Conservation (phyloP, 2,113 vertebrate genomes). For the Bucco capensis region DNA sequence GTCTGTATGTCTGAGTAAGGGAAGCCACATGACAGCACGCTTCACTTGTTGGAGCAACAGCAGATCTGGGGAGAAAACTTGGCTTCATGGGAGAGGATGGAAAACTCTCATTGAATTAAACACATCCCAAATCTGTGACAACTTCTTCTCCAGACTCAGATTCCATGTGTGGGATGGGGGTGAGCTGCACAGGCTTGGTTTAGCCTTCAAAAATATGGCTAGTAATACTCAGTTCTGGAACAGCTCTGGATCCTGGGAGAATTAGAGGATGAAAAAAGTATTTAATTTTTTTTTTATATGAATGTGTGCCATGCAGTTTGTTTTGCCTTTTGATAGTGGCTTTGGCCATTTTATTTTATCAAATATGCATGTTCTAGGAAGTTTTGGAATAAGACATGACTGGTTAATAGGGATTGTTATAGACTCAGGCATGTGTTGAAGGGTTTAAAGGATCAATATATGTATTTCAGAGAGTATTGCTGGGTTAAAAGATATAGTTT, state of each 20-base stretch:
- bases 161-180: neutral
- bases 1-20: conserved; percentile 50
- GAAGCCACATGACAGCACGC: conserved; percentile 52
- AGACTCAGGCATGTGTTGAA: neutral
- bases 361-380: neutral
- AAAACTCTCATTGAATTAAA: conserved; percentile 59
- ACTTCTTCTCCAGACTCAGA: conserved; percentile 1
- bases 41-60: conserved; percentile 63
- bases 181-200: conserved; percentile 18
- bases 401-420: neutral
- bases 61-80: conserved; percentile 57
- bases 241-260: neutral
- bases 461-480: neutral
- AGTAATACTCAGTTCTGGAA: neutral
- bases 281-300: neutral
- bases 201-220: conserved; percentile 2
- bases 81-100: conserved; percentile 39
- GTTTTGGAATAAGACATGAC: neutral
- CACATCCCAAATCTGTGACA: conserved; percentile 45
- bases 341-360: neutral
- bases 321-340: neutral
- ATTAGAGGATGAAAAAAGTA: neutral
- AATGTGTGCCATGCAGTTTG: neutral
- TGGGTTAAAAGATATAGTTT: neutral
- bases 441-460: neutral